Evolutionary conservation across 2,113 vertebrate species (phyloP), one percentile per base, ranked within the genome.

Genomic region (Anser cygnoides): DNA sequence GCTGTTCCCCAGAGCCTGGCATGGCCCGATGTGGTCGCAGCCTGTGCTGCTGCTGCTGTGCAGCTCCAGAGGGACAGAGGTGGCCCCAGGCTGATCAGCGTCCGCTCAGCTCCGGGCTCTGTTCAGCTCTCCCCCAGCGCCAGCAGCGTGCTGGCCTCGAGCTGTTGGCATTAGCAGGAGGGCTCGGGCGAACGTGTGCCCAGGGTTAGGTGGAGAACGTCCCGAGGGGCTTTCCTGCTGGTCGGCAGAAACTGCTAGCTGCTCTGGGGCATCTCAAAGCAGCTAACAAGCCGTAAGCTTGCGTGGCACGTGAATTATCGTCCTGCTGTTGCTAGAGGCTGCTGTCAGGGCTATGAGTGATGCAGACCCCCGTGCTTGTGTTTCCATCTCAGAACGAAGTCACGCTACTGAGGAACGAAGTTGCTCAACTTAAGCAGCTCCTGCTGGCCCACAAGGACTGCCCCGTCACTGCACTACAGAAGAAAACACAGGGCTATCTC

Each of bases 361-460:
- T 61, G 31, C 79, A 4, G 10, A 17, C 3, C 5, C 39, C 39
- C 5, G 15, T 41, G 54, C 54, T 28, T 94, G 93, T 83, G 71
- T 93, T 91, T 61, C 65, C 0, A 13, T n/a, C 66, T 17, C 88
- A 98, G 98, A 98, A 98, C 92, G 98, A 99, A 97, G 99, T 99
- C 70, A 99, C 99, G 46, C 97, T 99, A 91, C 98, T 99, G 97
- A 97, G 99, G 94, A 99, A 99, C 13, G 99, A 99, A 72, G 99
- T 99, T 87, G 99, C 99, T 94, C 99, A 99, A 84, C 98, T 99
- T 70, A 99, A 99, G 95, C 99, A 99, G 98, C 98, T 99, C 50
- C 98, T 99, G 93, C 97, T 99, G 98, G 99, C 99, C 80, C 99
- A 99, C 98, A 99, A 99, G 97, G 99, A 99, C 98, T 99, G 99